Percentiles rank a stretch among this genome's conserved stretches.
Conservation (phyloP, 2,888 invertebrate genomes). For the Plusia festucae region DNA sequence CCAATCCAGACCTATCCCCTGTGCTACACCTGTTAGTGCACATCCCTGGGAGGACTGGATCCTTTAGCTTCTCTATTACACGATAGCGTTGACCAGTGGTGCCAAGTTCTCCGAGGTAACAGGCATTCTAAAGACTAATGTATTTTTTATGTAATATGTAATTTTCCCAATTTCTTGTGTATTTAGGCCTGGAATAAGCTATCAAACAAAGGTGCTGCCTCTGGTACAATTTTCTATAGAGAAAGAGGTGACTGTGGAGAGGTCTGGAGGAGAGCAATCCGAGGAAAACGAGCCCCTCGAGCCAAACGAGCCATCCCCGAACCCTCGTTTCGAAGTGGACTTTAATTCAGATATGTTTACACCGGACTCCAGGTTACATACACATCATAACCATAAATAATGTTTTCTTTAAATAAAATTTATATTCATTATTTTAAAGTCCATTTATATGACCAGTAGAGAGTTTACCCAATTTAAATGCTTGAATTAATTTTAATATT, state of each 20-base stretch:
- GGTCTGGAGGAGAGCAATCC: background rate
- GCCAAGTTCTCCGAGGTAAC: no score
- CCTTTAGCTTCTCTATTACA: no score
- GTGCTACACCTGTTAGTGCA: no score
- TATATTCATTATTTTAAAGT: no score
- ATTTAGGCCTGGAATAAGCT: conserved; percentile 62
- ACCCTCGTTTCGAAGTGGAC: conserved; percentile 62
- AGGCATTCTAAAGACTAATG: no score
- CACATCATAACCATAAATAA: no score
- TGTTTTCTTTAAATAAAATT: background rate
- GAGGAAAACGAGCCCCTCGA: background rate
- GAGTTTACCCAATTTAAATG: no score
- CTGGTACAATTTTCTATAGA: conserved; percentile 74
- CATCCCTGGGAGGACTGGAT: no score
- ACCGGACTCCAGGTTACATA: conserved; percentile 42
- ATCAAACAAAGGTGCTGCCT: conserved; percentile 74
- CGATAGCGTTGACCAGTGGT: no score
- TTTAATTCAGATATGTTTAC: conserved; percentile 46
- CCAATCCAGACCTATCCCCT: no score
- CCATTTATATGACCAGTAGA: no score
- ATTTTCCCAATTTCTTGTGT: background rate
- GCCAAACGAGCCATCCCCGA: background rate
- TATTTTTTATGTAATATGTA: no score
- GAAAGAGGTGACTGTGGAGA: conserved; percentile 24
- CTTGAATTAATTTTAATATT: background rate